Base-by-base conservation (phyloP, 1,140 invertebrate species). In the Lepidotrigona ventralis region DNA sequence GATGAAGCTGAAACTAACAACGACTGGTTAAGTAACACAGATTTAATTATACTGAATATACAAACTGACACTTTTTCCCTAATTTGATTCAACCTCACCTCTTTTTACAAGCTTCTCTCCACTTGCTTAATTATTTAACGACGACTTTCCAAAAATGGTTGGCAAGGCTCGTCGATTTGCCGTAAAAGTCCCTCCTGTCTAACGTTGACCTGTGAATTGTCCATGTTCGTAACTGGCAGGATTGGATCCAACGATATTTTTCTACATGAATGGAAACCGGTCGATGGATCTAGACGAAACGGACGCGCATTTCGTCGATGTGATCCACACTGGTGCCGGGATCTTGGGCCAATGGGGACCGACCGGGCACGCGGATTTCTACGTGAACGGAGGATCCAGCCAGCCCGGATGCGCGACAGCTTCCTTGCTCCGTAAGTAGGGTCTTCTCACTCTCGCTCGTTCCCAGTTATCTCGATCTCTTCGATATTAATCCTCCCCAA, bases 361-460 rank as follows among this genome's bases (percentile, higher is more conserved):
- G 2, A 97, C 96, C 88, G 98, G 97, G 0, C 97, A 98, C 91
- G 97, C 97, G 17, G 98, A 98, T 92, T 98, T 98, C 93, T 98
- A 98, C 93, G 97, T 98, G 46, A 98, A 98, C 91, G 98, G 98
- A 17, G 98, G 98, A 56, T 97, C 97, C 64, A 96, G 97, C 88
- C 98, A 98, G 89, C 98, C 98, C 5, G 98, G 97, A 72, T 98
- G 98, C 90, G 96, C 96, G 0, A 96, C 96, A 66, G 95, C 96
- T 74, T 97, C 96, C 3, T 94, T 98, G 66, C 97, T 98, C 88
- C 96, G 97, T 97, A 95, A 96, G 96, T 87, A 79, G 17, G 26
- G 69, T 8, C 23, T 60, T 26, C 19, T 8, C 23, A 12, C 29
- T 74, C 14, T 64, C 39, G 0, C 39, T 39, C 39, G 39, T 39